Evolutionary conservation across 1,140 invertebrate genomes (phyloP).

Genomic region (Venustaconcha ellipsiformis): DNA sequence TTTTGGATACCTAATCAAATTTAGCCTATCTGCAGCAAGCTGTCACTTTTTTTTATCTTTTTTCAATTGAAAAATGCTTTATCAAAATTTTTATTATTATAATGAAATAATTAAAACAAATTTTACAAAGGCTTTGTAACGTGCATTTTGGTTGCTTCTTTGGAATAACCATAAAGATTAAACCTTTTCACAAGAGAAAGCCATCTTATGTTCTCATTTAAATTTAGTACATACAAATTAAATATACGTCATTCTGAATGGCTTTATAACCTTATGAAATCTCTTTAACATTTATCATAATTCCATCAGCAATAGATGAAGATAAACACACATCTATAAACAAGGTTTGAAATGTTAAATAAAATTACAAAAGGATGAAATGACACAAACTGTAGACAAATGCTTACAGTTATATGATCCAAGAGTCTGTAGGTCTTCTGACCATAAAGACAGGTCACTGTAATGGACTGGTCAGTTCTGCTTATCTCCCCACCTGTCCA

Average conservation of each 20-base stretch:
- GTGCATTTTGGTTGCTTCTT: too few relatives aligned
- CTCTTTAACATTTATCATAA: too few relatives aligned
- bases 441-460: slow-evolving; percentile 41
- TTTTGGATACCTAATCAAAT: background rate
- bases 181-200: too few relatives aligned
- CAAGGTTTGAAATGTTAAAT: background rate
- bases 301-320: background rate
- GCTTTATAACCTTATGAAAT: too few relatives aligned
- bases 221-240: too few relatives aligned
- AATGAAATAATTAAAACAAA: background rate
- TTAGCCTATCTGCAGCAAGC: too few relatives aligned
- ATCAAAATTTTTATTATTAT: background rate
- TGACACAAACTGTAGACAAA: background rate
- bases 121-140: background rate
- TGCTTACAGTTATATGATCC: slow-evolving; percentile 57
- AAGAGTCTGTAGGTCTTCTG: slow-evolving; percentile 48
- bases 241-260: too few relatives aligned
- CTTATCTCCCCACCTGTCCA: slow-evolving; percentile 48
- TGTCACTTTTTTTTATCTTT: too few relatives aligned
- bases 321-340: background rate
- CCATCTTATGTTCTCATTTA: too few relatives aligned
- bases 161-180: too few relatives aligned
- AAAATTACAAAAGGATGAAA: background rate
- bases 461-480: slow-evolving; percentile 33
- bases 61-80: background rate